Base-by-base conservation (phyloP, 2,113 vertebrate species). In the Prunella fulvescens region DNA sequence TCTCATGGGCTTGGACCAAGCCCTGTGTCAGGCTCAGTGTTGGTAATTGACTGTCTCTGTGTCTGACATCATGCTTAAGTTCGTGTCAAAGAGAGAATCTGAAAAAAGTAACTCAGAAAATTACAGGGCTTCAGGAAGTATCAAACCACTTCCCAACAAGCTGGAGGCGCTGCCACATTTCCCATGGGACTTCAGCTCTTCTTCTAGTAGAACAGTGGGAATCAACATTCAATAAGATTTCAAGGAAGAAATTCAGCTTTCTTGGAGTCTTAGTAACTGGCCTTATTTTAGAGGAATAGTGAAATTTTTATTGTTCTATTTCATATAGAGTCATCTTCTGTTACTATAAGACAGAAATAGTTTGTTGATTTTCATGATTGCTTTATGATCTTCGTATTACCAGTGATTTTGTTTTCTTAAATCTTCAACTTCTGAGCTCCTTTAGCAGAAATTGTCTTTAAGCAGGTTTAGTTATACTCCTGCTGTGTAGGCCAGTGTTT, bases 1-100 rank as follows among this genome's bases (percentile, higher is more conserved):
- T 95, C 48, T 90, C 5, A 92, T 22, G 23, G 79, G 56, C 79
- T 94, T 94, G 90, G 92, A 86, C 56, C 76, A 64, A 96, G 60
- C 84, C 50, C 78, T 88, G 23, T 31, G 35, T 60, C n/a, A 81
- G 56, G n/a, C 56, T 94, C 65, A 45, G 60, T 2, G 0, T 2
- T 81, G 51, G 6, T 86, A 82, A 86, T 50, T 71, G 74, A 12
- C 71, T 86, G 0, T 80, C 26, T 88, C 47, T 76, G 37, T 79
- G 58, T 61, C 58, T 83, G 76, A 86, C 86, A 48, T 77, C 51
- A 39, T 71, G 66, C 40, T 76, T 80, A 77, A 70, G 31, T 74
- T 86, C 16, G 1, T 62, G 54, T 86, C 87, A 60, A 66, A 72
- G 58, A 73, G 71, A 26, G 35, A 42, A 23, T 65, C 42, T 45